Evolutionary conservation across 2,113 vertebrate species (phyloP).

Genomic region (Sprattus sprattus): DNA sequence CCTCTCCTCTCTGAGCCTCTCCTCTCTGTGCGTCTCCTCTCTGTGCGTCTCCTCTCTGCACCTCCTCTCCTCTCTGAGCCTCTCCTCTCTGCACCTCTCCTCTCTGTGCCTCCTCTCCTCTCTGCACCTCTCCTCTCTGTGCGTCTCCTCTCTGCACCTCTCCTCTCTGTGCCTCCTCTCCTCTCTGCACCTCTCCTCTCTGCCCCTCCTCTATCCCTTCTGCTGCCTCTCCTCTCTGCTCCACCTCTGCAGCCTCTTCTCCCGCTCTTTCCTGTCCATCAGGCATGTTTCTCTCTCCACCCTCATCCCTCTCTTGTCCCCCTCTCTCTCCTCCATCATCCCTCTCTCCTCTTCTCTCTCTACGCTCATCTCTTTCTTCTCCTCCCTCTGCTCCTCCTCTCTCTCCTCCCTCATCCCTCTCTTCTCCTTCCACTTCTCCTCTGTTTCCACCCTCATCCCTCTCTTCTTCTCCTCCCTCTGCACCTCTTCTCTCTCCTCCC

Average conservation of each 20-base stretch:
- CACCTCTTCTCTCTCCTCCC: not conserved
- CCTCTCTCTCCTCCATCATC: conserved; percentile 42
- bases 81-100: no score
- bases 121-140: conserved; percentile 41
- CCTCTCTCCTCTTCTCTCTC: not conserved
- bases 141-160: conserved; percentile 29
- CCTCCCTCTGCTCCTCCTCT: not conserved
- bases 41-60: not conserved
- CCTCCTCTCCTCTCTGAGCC: not conserved
- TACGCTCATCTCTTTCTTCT: no score
- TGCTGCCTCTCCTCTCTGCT: conserved; percentile 35
- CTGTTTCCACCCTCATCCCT: not conserved
- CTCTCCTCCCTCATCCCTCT: not conserved
- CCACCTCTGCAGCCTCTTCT: not conserved
- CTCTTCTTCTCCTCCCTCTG: conserved; percentile 13
- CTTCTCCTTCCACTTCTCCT: conserved; percentile 42
- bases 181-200: conserved; percentile 23
- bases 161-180: not conserved
- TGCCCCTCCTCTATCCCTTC: no score
- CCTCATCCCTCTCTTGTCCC: not conserved
- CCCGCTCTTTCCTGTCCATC: not conserved
- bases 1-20: not conserved
- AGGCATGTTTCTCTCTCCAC: not conserved
- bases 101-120: conserved; percentile 24
- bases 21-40: not conserved